These are phyloP conservation scores for Pteromalus puparum DNA, from an alignment of 1,140 invertebrate genomes.

Conservation along the genomic window DNA sequence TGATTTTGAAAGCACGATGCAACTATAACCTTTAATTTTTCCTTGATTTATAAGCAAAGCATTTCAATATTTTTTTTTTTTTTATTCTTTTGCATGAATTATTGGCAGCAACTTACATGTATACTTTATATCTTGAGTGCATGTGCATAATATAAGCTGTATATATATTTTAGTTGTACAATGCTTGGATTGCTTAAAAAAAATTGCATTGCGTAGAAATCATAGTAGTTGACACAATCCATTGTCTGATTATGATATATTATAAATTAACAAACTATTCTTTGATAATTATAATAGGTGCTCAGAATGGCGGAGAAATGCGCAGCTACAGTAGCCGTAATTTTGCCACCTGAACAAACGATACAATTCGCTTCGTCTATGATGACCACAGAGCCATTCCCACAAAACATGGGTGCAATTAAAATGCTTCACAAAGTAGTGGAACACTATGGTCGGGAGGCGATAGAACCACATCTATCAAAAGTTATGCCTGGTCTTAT, in stretches of 20 bases:
- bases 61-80: not conserved
- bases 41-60: not conserved
- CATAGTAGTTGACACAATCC: slow-evolving; percentile 1
- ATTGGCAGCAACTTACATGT: not conserved
- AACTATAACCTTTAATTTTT: not conserved
- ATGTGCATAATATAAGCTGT: not conserved
- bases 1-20: not conserved
- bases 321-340: slow-evolving; percentile 83
- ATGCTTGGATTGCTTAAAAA: not conserved
- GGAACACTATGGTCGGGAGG: slow-evolving; percentile 81
- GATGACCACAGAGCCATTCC: slow-evolving; percentile 89
- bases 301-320: slow-evolving; percentile 80
- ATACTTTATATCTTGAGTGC: not conserved
- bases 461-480: slow-evolving; percentile 84
- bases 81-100: slow-evolving; percentile 4
- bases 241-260: not conserved
- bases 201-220: not conserved
- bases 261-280: not conserved
- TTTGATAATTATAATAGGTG: slow-evolving; percentile 66
- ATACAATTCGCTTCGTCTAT: slow-evolving; percentile 85
- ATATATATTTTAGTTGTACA: not conserved
- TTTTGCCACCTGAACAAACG: slow-evolving; percentile 83
- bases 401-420: slow-evolving; percentile 92
- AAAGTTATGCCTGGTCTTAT: slow-evolving; percentile 92
- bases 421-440: slow-evolving; percentile 94